Evolutionary conservation across 1,140 invertebrate genomes (phyloP), one percentile per base, ranked within the genome.

Genomic region (Tetraneura akinire): DNA sequence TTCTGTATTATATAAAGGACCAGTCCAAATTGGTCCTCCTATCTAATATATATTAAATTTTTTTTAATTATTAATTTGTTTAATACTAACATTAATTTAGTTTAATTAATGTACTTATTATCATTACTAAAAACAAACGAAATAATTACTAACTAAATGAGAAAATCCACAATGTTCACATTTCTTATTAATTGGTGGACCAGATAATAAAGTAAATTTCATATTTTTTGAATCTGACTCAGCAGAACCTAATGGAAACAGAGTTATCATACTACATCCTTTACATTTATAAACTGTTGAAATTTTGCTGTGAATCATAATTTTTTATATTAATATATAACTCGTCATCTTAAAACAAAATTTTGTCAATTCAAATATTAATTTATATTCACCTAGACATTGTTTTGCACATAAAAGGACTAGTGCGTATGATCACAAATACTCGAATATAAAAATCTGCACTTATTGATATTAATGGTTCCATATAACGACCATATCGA

Each of bases 381-480:
- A n/a, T n/a, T n/a, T 49, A 51, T 71, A 51, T 32, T 86, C 84
- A 93, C 91, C 89, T 93, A 32, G 90, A 91, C 80, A 92, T 91
- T 83, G 90, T 88, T 87, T 98, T 99, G 82, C 95, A 96, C 83
- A 92, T 91, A 16, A 89, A 86, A 81, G 93, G 92, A 66, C 96
- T 91, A 0, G 91, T 90, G 74, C 89, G 91, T 3, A 99, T 87
- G 84, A 90, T 90, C 1, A 99, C 94, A 88, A 99, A 98, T 9
- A 99, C 91, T 82, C 98, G 87, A 32, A 99, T 91, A 86, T 99
- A 99, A 87, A 99, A 99, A 87, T 99, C 98, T 5, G 93, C 94
- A 80, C 96, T 98, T 68, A 99, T 85, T 29, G 94, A 96, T 1
- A 99, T 83, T 8, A 99, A 82, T 0, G 98, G 98, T 73, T 91